Evolutionary conservation across 2,888 invertebrate genomes (phyloP), one percentile per base, ranked within the genome.

Genomic region (Embidobia sp.): DNA sequence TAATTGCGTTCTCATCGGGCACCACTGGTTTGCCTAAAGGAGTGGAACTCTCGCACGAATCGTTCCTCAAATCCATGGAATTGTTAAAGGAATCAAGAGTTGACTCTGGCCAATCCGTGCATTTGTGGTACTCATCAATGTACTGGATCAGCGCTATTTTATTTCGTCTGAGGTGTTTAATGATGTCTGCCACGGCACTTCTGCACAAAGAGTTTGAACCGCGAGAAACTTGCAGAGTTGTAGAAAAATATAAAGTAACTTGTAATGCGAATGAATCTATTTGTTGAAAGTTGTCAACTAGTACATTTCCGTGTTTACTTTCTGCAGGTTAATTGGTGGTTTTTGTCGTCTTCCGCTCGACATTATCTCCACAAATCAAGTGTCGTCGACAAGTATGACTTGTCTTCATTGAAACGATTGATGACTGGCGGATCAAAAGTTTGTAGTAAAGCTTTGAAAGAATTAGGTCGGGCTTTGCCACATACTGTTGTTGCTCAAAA

Each of bases 211-310:
- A 76, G 1, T 86, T 83, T 44, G 79, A 83, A 1, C 84, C 84
- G 5, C 72, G 83, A 3, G 79, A 49, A 18, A 78, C 79, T 0
- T 85, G 85, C 19, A 61, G 78, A 59, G 57, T 85, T 0, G 80
- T 87, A 1, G 84, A 88, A 53, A 87, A 88, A 48, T 87, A 79
- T 40, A 81, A 86, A 80, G 88, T 87, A 78, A n/a, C n/a, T n/a
- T n/a, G n/a, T n/a, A n/a, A n/a, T n/a, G n/a, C n/a, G n/a, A n/a
- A n/a, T n/a, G n/a, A n/a, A n/a, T n/a, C n/a, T n/a, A n/a, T n/a
- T n/a, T n/a, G n/a, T n/a, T n/a, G n/a, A n/a, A n/a, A n/a, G n/a
- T n/a, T n/a, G n/a, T n/a, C n/a, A n/a, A n/a, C n/a, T n/a, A n/a
- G n/a, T n/a, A n/a, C n/a, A n/a, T n/a, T n/a, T n/a, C n/a, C n/a